Evolutionary conservation across 1,140 invertebrate species (phyloP).

Genomic region (silkworm (Bombyx mori)): DNA sequence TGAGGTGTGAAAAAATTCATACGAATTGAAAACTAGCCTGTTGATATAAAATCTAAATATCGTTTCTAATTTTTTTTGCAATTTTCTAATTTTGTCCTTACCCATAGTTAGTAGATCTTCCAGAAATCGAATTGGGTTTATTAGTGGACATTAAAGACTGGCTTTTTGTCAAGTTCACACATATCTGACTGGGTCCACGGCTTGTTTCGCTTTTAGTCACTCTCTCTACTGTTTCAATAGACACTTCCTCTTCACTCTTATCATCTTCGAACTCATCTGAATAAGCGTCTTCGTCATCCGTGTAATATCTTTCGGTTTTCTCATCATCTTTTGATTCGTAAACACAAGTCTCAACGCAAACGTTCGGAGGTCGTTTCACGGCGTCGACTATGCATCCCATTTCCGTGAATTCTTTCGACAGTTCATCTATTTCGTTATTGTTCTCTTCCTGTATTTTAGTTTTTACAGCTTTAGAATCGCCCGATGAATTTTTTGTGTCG

Average conservation of each 20-base stretch:
- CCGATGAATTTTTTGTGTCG: constrained; percentile 42
- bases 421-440: constrained; percentile 62
- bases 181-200: constrained; percentile 16
- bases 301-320: constrained; percentile 14
- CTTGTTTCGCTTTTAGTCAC: constrained; percentile 19
- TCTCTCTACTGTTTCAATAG: constrained; percentile 13
- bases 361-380: constrained; percentile 50
- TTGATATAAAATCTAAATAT: too few species aligned
- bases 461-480: constrained; percentile 50
- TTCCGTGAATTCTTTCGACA: constrained; percentile 54
- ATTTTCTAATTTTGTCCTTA: constrained; percentile 16
- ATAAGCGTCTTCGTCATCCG: constrained; percentile 45
- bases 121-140: constrained; percentile 36
- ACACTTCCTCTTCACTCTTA: constrained; percentile 34
- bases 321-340: constrained; percentile 43
- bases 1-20: too few species aligned
- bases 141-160: constrained; percentile 40
- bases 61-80: too few species aligned
- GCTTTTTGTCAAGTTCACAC: constrained; percentile 46
- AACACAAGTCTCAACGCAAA: constrained; percentile 54
- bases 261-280: constrained; percentile 68
- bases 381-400: constrained; percentile 65
- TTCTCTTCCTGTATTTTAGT: constrained; percentile 61
- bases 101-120: constrained; percentile 47
- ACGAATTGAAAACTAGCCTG: too few species aligned